Conservation (phyloP, 2,113 vertebrate species). For the Diglossa brunneiventris region DNA sequence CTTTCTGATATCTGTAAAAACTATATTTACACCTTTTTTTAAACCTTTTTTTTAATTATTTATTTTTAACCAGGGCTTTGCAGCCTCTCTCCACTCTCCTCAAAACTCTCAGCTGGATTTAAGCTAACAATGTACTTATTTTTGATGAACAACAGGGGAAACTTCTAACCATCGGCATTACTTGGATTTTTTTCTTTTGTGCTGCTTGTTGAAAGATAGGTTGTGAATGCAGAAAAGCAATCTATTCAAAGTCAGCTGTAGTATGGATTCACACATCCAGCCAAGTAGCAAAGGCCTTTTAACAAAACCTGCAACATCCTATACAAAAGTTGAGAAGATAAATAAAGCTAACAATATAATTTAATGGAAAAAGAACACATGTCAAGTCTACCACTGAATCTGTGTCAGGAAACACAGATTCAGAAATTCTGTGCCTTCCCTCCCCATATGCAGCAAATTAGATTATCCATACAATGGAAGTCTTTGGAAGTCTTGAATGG, state of each 20-base stretch:
- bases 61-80: neutral
- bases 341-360: neutral
- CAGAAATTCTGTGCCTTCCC: neutral
- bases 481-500: neutral
- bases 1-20: neutral
- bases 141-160: neutral
- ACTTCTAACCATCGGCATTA: neutral
- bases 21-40: neutral
- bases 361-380: neutral
- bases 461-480: neutral
- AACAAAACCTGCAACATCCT: neutral
- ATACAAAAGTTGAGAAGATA: neutral
- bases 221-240: neutral
- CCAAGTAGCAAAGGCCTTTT: neutral
- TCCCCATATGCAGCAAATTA: neutral
- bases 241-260: neutral
- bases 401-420: neutral
- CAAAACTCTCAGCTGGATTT: neutral
- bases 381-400: neutral
- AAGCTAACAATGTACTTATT: neutral
- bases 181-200: slow-evolving; percentile 1
- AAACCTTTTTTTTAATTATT: neutral
- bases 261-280: neutral
- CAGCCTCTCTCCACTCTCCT: neutral
- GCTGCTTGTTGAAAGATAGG: slow-evolving; percentile 28